These are phyloP conservation scores for Pavo muticus DNA, from an alignment of 2,113 vertebrate genomes.

Conservation along the genomic window DNA sequence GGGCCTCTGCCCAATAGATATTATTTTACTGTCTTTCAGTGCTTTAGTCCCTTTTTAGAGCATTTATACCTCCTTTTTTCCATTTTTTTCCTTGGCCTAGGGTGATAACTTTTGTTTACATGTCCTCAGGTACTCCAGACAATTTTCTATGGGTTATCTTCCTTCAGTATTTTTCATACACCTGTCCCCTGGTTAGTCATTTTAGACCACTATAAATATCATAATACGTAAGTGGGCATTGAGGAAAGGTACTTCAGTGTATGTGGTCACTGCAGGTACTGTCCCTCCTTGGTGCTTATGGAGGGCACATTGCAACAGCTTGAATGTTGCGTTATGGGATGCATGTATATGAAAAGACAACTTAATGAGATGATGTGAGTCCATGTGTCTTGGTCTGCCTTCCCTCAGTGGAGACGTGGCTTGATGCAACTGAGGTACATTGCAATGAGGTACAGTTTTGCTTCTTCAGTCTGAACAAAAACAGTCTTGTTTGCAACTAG, in stretches of 20 bases:
- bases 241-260: neutral
- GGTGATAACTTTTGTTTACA: neutral
- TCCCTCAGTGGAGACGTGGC: fast-evolving
- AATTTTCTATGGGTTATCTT: neutral
- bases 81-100: neutral
- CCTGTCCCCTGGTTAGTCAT: neutral
- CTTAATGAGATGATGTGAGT: fast-evolving
- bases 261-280: neutral
- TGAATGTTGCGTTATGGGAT: neutral
- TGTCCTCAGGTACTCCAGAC: neutral
- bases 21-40: neutral
- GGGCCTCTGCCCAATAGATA: fast-evolving
- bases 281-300: fast-evolving
- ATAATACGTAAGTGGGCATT: fast-evolving
- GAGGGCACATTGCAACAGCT: neutral
- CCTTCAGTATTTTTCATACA: neutral
- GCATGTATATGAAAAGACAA: neutral
- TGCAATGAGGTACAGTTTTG: fast-evolving
- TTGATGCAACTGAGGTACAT: neutral
- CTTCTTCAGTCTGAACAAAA: neutral
- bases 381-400: neutral
- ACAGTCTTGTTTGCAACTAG: neutral
- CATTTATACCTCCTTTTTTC: neutral
- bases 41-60: neutral
- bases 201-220: neutral